Evolutionary conservation across 2,888 invertebrate species (phyloP), one percentile per base, ranked within the genome.

Genomic region (Pammene fasciana): DNA sequence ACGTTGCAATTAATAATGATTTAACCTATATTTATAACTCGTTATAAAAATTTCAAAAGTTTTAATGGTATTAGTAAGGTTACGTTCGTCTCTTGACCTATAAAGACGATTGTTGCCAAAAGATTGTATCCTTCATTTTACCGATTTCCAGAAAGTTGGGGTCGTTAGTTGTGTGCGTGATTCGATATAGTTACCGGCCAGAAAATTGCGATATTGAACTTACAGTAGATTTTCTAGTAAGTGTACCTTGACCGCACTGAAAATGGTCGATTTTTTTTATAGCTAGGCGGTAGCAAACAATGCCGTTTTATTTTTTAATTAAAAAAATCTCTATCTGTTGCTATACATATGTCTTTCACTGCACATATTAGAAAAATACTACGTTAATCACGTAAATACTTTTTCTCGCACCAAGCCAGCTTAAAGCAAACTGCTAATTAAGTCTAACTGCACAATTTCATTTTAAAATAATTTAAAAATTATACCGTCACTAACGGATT

Each of bases 201-300:
- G n/a, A 56, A 56, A 38, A 65, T 48, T 65, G 46, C 38, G 46
- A 56, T 48, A 38, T 65, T 56, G 13, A 34, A 56, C 38, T 65
- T 46, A n/a, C 38, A 10, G n/a, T 34, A 26, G 16, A 52, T 50
- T 62, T 13, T 65, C n/a, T n/a, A 45, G 54, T 65, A 16, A 13
- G 11, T 8, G 50, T 16, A 26, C 38, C 45, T 36, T 65, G 56
- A 46, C 65, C 65, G 13, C 36, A 7, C 0, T 34, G 13, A 45
- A 46, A 36, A 45, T 36, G 13, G 10, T 6, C 10, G 36, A 9
- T 38, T 38, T 38, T 38, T 38, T 38, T 38, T 38, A 9, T 38
- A 38, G 8, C n/a, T n/a, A n/a, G n/a, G n/a, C n/a, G n/a, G n/a
- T n/a, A n/a, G n/a, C n/a, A n/a, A n/a, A n/a, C n/a, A n/a, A n/a